Evolutionary conservation across 53 echinoderm and acorn worm genomes (phyloP).

Genomic region (Henricia sp.): DNA sequence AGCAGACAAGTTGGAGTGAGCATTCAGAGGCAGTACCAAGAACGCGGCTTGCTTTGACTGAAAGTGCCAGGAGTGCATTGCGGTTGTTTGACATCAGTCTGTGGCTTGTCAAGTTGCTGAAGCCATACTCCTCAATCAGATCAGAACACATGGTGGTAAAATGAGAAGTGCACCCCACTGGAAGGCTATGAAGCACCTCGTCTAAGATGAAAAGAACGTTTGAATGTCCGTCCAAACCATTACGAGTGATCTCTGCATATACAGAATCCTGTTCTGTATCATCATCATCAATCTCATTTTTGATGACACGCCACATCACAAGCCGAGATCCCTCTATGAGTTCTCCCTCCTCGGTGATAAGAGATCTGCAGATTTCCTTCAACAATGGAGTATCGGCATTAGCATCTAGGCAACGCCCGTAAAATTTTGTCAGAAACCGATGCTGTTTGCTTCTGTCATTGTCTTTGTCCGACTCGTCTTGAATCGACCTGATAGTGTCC

Average conservation of each 20-base stretch:
- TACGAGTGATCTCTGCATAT: slow-evolving; percentile 2
- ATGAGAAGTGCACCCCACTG: slow-evolving; percentile 4
- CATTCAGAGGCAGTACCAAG: neutral
- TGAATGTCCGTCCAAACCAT: slow-evolving; percentile 13
- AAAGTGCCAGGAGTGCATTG: neutral
- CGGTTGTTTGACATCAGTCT: neutral
- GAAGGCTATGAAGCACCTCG: slow-evolving; percentile 7
- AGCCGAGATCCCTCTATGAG: slow-evolving; percentile 51
- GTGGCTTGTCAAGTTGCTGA: slow-evolving; percentile 30
- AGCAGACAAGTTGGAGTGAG: slow-evolving; percentile 48
- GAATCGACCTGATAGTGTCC: neutral
- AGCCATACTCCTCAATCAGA: slow-evolving; percentile 52
- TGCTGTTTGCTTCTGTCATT: slow-evolving; percentile 1
- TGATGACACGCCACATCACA: slow-evolving; percentile 39
- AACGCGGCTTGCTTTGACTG: neutral
- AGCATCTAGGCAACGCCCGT: slow-evolving; percentile 49
- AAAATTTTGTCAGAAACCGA: slow-evolving; percentile 45
- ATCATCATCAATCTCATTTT: slow-evolving; percentile 42
- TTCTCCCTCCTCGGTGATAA: slow-evolving; percentile 13
- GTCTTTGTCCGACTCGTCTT: neutral
- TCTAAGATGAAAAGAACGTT: slow-evolving; percentile 10
- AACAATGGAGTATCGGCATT: slow-evolving; percentile 55
- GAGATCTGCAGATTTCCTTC: slow-evolving; percentile 19
- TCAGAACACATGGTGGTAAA: slow-evolving; percentile 56
- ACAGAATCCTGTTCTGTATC: slow-evolving; percentile 25